Base-by-base conservation (phyloP, 2,888 invertebrate species). In the Azorinus chamasolen region DNA sequence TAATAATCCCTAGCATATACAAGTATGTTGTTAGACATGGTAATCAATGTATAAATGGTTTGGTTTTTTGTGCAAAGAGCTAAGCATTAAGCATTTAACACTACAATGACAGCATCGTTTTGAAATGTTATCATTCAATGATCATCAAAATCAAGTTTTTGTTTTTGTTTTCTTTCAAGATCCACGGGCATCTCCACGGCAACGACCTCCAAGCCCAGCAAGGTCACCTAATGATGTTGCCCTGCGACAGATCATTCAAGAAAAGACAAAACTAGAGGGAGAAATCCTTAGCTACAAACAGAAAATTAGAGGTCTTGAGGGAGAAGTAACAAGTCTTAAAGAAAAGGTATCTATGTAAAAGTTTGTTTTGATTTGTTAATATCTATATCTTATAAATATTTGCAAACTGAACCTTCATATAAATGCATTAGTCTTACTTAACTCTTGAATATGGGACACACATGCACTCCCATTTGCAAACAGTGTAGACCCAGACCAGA, bases 241-340 rank as follows among this genome's bases (percentile, higher is more conserved):
- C 4, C 65, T 90, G 22, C 75, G 89, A 18, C 89, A 89, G 59
- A 87, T 89, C 27, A 90, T 89, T 20, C 86, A 84, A 41, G 90
- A 91, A 59, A 91, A 91, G 59, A 91, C 89, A 5, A 89, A 90
- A 57, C 79, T 90, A 12, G 89, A 91, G 55, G 84, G 83, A 50
- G 91, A 91, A 74, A 79, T 89, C 14, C 77, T 90, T 6, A 78
- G 84, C 1, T 63, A 87, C 45, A 85, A 86, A 55, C 77, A 83
- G 12, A 84, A 88, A 65, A 72, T 89, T 16, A 75, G 85, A 55
- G 68, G 71, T 1, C 55, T 86, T 22, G 88, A 89, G 59, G 80
- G 64, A 20, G 87, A 90, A 59, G 87, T 84, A 8, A 75, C 81
- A 24, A 77, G 78, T 22, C 71, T 86, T 12, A 86, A 87, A 41